A percentile compares a stretch with the other conserved stretches of the same genome.
Evolutionary conservation across 2,113 vertebrate genomes (phyloP).

Genomic region (Rhabdornis inornatus): DNA sequence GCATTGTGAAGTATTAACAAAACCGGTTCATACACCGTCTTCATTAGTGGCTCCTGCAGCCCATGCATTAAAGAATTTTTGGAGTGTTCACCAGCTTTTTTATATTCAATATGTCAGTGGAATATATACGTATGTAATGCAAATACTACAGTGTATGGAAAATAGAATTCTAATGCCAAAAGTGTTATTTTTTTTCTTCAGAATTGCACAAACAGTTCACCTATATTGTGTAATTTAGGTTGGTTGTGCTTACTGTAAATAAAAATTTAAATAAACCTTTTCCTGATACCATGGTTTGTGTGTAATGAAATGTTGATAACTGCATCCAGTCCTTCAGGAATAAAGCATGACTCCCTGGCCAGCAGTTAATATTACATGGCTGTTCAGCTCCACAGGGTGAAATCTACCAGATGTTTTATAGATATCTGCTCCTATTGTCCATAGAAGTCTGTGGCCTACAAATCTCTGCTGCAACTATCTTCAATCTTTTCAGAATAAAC

Average conservation of each 20-base stretch:
- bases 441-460: not conserved
- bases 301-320: not conserved
- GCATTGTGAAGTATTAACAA: not conserved
- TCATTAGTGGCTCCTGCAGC: not conserved
- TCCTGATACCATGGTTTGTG: not conserved
- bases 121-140: not conserved
- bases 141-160: not conserved
- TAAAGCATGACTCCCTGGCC: not conserved
- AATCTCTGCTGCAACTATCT: not conserved
- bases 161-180: not conserved
- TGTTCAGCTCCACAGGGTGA: not conserved
- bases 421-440: not conserved
- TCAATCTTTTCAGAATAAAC: not conserved
- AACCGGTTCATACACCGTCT: not conserved
- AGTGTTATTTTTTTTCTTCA: not conserved
- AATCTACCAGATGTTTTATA: constrained; percentile 12
- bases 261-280: not conserved
- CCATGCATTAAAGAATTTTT: not conserved
- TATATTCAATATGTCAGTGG: not conserved
- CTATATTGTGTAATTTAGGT: not conserved
- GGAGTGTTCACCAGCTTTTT: not conserved
- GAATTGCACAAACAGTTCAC: not conserved
- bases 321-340: not conserved
- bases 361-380: not conserved
- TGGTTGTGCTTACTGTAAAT: not conserved